Evolutionary conservation across 2,888 invertebrate species (phyloP).

Genomic region (Brachyptera putata): DNA sequence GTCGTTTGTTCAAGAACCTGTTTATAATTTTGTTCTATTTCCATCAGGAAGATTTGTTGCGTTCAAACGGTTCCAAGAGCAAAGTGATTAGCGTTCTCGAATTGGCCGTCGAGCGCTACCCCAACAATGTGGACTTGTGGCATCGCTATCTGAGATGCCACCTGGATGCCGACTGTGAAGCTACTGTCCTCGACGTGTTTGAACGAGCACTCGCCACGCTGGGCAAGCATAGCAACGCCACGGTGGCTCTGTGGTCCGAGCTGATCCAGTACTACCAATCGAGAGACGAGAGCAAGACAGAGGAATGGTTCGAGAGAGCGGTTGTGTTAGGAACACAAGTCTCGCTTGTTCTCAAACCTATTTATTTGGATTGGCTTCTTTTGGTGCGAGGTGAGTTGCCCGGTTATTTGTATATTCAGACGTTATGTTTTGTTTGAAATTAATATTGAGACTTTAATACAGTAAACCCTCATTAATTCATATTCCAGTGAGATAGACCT

Average conservation of each 20-base stretch:
- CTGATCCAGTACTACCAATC: constrained; percentile 31
- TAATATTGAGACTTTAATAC: too few species aligned
- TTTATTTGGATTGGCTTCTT: constrained; percentile 57
- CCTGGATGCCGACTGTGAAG: constrained; percentile 45
- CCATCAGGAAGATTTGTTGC: too few species aligned
- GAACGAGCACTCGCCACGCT: constrained; percentile 28
- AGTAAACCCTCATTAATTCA: too few species aligned
- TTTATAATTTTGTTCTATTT: too few species aligned
- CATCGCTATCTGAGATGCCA: constrained; percentile 48
- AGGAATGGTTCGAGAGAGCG: constrained; percentile 31
- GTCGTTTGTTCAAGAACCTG: too few species aligned
- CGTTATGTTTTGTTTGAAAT: too few species aligned
- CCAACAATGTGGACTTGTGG: constrained; percentile 51
- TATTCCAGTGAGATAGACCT: too few species aligned
- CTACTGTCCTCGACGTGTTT: constrained; percentile 38
- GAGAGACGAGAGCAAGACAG: constrained; percentile 24
- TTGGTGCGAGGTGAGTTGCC: constrained; percentile 42
- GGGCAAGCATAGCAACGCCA: constrained; percentile 26
- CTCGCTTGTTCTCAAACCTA: constrained; percentile 54
- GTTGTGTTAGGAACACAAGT: constrained; percentile 48
- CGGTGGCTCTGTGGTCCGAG: constrained; percentile 48
- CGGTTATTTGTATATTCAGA: too few species aligned
- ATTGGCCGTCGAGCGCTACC: constrained; percentile 48
- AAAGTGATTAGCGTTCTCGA: too few species aligned
- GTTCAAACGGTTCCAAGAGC: too few species aligned